Evolutionary conservation across 2,888 invertebrate genomes (phyloP).

Genomic region (Thecophora atra): DNA sequence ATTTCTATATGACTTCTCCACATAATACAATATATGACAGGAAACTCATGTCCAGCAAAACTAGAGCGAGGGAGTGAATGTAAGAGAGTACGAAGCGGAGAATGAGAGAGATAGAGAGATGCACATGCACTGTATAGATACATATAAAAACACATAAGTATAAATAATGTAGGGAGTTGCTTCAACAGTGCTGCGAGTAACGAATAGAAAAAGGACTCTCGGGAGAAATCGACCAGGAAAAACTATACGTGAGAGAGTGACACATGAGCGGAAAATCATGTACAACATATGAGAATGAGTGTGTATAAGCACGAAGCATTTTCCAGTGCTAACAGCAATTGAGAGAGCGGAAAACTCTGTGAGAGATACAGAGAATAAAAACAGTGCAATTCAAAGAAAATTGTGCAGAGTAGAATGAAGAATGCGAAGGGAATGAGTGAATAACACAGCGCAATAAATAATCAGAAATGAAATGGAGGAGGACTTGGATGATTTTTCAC

Average conservation of each 20-base stretch:
- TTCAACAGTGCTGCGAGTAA: neutral
- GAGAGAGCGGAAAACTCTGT: neutral
- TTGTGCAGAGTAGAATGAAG: neutral
- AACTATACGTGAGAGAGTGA: slow-evolving; percentile 11
- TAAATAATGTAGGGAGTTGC: slow-evolving; percentile 10
- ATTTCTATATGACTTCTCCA: too few species aligned
- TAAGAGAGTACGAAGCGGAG: neutral
- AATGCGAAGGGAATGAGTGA: neutral
- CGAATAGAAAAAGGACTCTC: slow-evolving; percentile 30
- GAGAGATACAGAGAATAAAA: neutral
- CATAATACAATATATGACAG: neutral
- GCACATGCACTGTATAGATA: neutral
- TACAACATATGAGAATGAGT: slow-evolving; percentile 21
- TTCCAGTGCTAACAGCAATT: slow-evolving; percentile 9
- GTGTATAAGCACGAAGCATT: neutral
- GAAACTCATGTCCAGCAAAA: neutral
- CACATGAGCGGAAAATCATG: slow-evolving; percentile 24
- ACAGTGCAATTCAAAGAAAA: neutral
- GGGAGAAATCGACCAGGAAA: slow-evolving; percentile 26
- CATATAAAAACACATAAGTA: neutral
- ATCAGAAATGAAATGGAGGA: neutral
- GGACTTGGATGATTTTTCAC: neutral
- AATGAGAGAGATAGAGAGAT: neutral
- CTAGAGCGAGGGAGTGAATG: neutral
- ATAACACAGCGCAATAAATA: neutral